phyloP scores from a whole-genome alignment of 2,888 invertebrate genomes.

The Catocala fraxini region DNA sequence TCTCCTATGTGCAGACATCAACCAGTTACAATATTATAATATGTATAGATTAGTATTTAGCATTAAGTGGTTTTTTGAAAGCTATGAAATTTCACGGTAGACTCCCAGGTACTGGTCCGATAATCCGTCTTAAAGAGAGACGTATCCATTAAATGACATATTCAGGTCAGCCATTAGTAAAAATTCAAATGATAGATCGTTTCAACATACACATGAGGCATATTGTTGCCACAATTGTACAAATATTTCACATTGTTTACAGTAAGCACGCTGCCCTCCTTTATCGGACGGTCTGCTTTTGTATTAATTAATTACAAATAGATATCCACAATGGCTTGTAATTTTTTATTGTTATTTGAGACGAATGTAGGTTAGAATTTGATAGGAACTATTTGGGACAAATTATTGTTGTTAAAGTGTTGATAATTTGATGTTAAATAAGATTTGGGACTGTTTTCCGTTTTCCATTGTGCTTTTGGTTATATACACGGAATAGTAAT shows the following conservation, averaged over 20 bases:
- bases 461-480: no score
- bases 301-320: slow-evolving; percentile 44
- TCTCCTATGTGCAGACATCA: no score
- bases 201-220: slow-evolving; percentile 19
- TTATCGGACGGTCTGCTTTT: slow-evolving; percentile 48
- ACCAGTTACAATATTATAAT: no score
- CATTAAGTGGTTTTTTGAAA: no score
- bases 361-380: no score
- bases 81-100: no score
- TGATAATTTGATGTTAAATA: no score
- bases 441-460: no score
- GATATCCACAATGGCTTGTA: slow-evolving; percentile 34
- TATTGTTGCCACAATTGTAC: slow-evolving; percentile 55
- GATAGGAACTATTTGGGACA: no score
- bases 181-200: slow-evolving; percentile 54
- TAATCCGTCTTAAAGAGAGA: neutral
- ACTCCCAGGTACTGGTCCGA: neutral
- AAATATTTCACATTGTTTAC: slow-evolving; percentile 55
- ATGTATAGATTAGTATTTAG: no score
- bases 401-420: no score
- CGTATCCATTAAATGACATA: slow-evolving; percentile 16
- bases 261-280: slow-evolving; percentile 49
- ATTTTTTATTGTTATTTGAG: slow-evolving; percentile 24
- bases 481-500: no score
- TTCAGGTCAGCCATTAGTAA: slow-evolving; percentile 49